Evolutionary conservation across 2,888 invertebrate species (phyloP), one percentile per base, ranked within the genome.

Genomic region (Crematogaster levior): DNA sequence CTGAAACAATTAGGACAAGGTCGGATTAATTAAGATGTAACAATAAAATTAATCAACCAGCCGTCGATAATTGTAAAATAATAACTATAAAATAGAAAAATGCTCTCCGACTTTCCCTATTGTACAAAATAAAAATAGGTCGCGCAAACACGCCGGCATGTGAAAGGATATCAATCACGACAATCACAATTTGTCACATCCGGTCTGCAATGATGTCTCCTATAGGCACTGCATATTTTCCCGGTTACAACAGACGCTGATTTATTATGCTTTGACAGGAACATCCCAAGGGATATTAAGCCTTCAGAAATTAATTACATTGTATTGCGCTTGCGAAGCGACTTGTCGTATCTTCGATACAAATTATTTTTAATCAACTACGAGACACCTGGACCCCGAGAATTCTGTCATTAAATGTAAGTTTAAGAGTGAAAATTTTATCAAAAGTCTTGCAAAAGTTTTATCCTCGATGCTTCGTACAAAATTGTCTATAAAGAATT

Each of bases 121-220:
- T 56, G 43, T 58, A 34, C 53, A 63, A n/a, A 70, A 84, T 21
- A 53, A 86, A 82, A 86, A 83, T 61, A 75, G 63, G 46, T 61
- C 82, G 81, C 82, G 79, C 53, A 79, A 65, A 80, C 83, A 48
- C 79, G 56, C 74, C 60, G 48, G 82, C 75, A 60, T 77, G 85
- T 72, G 56, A 82, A 81, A 53, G 84, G 73, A 75, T 89, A 85
- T 86, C 88, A 84, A 88, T 85, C 89, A 70, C 84, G 88, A 51
- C 88, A 66, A 89, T 88, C 89, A 87, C 89, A 79, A 85, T 84
- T 89, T 81, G 82, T 79, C 80, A 70, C 75, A 85, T 88, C 88
- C 88, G 88, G 83, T 30, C 58, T 63, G 72, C 66, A 81, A 81
- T 80, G 84, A 77, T 63, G 58, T 79, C 63, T 85, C 79, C 83